Percentiles rank a stretch among this genome's conserved stretches.
Evolutionary conservation across 2,113 vertebrate genomes (phyloP).

Genomic region (Orycteropus afer): DNA sequence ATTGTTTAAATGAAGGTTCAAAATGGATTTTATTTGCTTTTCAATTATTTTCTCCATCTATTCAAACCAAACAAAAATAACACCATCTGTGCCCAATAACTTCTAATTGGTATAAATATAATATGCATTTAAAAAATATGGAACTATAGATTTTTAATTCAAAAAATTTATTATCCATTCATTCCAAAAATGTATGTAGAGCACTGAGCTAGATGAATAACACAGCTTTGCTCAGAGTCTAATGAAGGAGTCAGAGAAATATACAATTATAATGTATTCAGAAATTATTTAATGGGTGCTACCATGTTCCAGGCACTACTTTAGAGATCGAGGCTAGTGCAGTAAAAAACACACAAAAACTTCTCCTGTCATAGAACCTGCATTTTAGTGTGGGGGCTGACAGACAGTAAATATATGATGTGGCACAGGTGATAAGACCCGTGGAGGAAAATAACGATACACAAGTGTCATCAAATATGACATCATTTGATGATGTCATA

Average conservation of each 20-base stretch:
- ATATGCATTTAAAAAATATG: conserved; percentile 21
- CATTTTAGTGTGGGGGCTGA: background rate
- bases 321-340: background rate
- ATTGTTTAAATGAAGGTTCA: conserved; percentile 8
- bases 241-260: background rate
- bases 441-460: background rate
- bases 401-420: background rate
- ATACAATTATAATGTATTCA: background rate
- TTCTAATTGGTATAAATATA: conserved; percentile 12
- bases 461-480: no score
- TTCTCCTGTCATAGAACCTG: background rate
- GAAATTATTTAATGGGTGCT: background rate
- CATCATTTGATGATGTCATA: background rate
- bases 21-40: background rate
- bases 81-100: conserved; percentile 65
- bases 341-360: background rate
- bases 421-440: background rate
- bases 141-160: background rate
- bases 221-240: background rate
- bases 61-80: conserved; percentile 58
- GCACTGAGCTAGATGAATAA: background rate
- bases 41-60: conserved; percentile 2
- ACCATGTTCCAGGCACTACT: background rate
- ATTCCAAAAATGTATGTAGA: background rate
- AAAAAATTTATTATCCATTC: conserved; percentile 7